These are phyloP conservation scores for Cydia fagiglandana DNA, from an alignment of 1,140 invertebrate genomes.

Conservation along the genomic window DNA sequence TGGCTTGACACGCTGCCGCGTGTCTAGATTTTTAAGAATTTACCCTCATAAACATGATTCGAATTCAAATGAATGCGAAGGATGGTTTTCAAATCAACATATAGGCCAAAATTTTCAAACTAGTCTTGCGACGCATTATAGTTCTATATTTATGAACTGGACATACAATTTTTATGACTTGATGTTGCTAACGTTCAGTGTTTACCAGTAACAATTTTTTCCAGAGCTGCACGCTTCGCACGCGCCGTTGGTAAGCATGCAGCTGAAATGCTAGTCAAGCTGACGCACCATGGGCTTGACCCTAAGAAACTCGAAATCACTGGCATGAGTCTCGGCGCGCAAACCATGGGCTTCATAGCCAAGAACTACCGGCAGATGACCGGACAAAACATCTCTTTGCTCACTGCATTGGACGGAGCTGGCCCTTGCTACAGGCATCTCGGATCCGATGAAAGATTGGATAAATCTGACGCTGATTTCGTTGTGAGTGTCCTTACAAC, in stretches of 20 bases:
- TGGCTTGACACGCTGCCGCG: too few species aligned
- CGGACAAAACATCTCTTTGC: constrained; percentile 57
- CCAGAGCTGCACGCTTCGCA: constrained; percentile 57
- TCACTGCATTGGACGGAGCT: constrained; percentile 62
- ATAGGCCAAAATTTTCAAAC: too few species aligned
- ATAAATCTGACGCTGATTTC: constrained; percentile 35
- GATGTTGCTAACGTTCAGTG: too few species aligned
- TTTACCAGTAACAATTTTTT: not conserved
- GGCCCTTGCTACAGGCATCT: constrained; percentile 68
- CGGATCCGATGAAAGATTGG: constrained; percentile 57
- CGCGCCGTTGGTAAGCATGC: constrained; percentile 53
- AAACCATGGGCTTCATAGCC: constrained; percentile 61
- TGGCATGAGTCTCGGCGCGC: constrained; percentile 63
- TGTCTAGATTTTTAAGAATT: too few species aligned
- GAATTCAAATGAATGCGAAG: too few species aligned
- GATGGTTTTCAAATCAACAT: too few species aligned
- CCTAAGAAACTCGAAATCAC: constrained; percentile 59
- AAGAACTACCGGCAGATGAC: constrained; percentile 61
- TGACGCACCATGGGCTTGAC: constrained; percentile 51
- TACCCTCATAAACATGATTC: too few species aligned
- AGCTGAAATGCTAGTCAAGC: constrained; percentile 56
- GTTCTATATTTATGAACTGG: not conserved
- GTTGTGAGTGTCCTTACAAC: constrained; percentile 81
- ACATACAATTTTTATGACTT: too few species aligned
- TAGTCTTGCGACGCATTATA: too few species aligned